Evolutionary conservation across 2,113 vertebrate species (phyloP), one percentile per base, ranked within the genome.

Genomic region (Antennarius striatus): DNA sequence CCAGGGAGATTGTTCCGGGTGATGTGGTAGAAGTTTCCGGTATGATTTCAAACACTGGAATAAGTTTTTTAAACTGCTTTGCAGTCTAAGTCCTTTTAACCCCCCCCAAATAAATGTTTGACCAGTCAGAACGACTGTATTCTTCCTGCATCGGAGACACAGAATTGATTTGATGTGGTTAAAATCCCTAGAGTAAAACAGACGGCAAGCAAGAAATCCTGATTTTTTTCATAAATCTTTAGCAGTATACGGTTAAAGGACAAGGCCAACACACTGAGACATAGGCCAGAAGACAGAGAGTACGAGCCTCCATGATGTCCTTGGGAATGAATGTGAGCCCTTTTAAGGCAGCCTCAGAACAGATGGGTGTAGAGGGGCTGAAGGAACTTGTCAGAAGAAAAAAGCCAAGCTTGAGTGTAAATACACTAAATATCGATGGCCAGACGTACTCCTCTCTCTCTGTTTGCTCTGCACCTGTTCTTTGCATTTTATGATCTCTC

Each of bases 21-120:
- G 96, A 97, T 80, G 94, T 98, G 10, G 94, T 96, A 64, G 96
- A 97, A 79, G 93, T 98, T 79, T 95, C 94, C 5, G 96, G 96
- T 96, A 84, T 75, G 79, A 70, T 36, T 51, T 5, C 3, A 3
- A 11, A 4, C 15, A 10, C 15, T 3, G 12, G 14, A 61, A 1
- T 5, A 6, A 2, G 67, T 32, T 36, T 9, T 15, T 16, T 43
- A 22, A 14, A 30, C 60, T 13, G 9, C 14, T 48, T 42, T 43
- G 10, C 10, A 58, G 14, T 0, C 10, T 16, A 10, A 11, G 42
- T 43, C 42, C 9, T 10, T 43, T 43, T 43, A 43, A 11, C 42
- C 39, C 9, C 5, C 9, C 9, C 42, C 10, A 9, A 43, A 11
- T 43, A 11, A 11, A 3, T 36, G 32, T 36, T 36, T 36, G 32